Evolutionary conservation across 2,113 vertebrate genomes (phyloP).

Genomic region (Cavia aperea): DNA sequence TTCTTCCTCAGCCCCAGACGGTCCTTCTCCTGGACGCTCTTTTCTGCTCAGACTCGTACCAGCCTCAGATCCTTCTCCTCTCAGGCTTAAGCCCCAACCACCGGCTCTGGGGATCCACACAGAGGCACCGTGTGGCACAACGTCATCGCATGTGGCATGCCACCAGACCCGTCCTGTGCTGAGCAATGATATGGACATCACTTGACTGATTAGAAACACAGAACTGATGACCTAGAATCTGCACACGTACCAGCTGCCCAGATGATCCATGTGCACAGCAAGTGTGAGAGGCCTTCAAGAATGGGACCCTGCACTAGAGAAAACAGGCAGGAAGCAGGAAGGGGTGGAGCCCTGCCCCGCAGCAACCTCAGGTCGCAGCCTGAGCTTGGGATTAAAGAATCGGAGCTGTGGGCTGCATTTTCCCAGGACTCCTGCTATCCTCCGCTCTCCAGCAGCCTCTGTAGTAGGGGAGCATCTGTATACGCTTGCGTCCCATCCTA

Average conservation of each 20-base stretch:
- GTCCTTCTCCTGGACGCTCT: background rate
- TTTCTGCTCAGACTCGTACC: background rate
- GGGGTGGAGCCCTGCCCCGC: rapidly evolving
- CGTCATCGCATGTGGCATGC: rapidly evolving
- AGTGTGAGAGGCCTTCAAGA: background rate
- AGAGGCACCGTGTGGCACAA: background rate
- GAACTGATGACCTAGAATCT: background rate
- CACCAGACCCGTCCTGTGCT: background rate
- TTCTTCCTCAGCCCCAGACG: background rate
- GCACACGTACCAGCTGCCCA: background rate
- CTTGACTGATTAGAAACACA: background rate
- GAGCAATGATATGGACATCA: background rate
- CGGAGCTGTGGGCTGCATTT: background rate
- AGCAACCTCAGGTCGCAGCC: background rate
- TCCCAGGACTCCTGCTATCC: background rate
- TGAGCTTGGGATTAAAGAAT: background rate
- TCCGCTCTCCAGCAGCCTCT: background rate
- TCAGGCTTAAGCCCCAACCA: rapidly evolving
- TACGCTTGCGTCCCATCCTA: background rate
- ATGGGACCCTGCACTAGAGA: background rate
- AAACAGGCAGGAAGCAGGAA: background rate
- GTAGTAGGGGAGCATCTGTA: too few species aligned
- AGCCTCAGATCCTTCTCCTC: background rate
- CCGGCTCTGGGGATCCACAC: background rate
- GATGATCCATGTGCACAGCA: rapidly evolving